Percentiles rank a stretch among this genome's conserved stretches.
These are phyloP conservation scores for Cyclopterus lumpus DNA, from an alignment of 2,797 vertebrate species.

Conservation along the genomic window DNA sequence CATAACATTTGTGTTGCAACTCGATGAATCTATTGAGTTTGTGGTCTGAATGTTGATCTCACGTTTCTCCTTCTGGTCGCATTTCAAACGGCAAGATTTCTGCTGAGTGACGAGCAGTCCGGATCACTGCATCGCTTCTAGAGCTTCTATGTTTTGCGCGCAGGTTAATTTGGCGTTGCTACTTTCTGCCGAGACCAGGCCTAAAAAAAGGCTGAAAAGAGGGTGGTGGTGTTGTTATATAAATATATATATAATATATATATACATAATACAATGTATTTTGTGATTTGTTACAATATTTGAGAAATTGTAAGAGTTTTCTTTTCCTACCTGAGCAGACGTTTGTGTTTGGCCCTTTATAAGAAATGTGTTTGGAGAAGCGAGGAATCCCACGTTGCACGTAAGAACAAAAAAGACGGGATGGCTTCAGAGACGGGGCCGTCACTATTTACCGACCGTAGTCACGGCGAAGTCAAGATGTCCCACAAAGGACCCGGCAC, in stretches of 20 bases:
- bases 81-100: neutral
- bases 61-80: constrained; percentile 22
- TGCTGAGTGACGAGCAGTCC: no score
- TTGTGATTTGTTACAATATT: neutral
- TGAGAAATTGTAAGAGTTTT: neutral
- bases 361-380: neutral
- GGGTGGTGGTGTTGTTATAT: neutral
- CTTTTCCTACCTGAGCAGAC: constrained; percentile 8
- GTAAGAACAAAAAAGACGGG: neutral
- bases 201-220: neutral
- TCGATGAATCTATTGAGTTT: neutral
- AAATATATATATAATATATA: neutral
- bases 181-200: constrained; percentile 3
- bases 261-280: neutral
- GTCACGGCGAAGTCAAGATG: neutral
- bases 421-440: neutral
- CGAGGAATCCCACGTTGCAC: neutral
- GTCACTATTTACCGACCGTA: neutral
- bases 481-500: constrained; percentile 5
- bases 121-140: no score
- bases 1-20: neutral
- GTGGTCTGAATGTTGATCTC: constrained; percentile 3
- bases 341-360: constrained; percentile 7
- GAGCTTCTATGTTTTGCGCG: no score
- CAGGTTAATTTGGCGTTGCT: no score